A percentile compares a stretch with the other conserved stretches of the same genome.
Conservation (phyloP, 2,888 invertebrate species). For the Osedax frankpressi region DNA sequence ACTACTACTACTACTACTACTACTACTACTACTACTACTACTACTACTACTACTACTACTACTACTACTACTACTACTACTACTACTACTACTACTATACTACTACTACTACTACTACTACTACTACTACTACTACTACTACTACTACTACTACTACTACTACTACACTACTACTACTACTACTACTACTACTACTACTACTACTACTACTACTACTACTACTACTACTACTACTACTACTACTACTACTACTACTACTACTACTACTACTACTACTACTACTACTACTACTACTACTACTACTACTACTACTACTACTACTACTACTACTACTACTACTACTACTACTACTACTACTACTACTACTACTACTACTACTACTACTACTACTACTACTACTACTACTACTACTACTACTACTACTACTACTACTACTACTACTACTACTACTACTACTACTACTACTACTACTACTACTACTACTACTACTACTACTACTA, state of each 20-base stretch:
- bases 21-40: slow-evolving; percentile 13
- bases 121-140: slow-evolving; percentile 2
- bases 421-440: slow-evolving; percentile 1
- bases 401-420: background rate
- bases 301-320: slow-evolving; percentile 5
- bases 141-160: background rate
- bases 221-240: slow-evolving; percentile 8
- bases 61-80: slow-evolving; percentile 13
- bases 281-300: background rate
- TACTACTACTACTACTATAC: too few relatives aligned
- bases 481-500: background rate
- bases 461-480: slow-evolving; percentile 1
- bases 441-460: background rate
- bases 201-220: slow-evolving; percentile 10
- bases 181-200: slow-evolving; percentile 6
- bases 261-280: slow-evolving; percentile 1
- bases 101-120: too few relatives aligned
- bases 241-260: background rate
- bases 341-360: background rate
- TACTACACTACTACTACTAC: too few relatives aligned
- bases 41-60: slow-evolving; percentile 13
- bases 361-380: background rate
- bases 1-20: slow-evolving; percentile 13
- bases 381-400: slow-evolving; percentile 4
- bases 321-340: slow-evolving; percentile 5